Evolutionary conservation across 2,113 vertebrate genomes (phyloP).

Genomic region (Apaloderma vittatum): DNA sequence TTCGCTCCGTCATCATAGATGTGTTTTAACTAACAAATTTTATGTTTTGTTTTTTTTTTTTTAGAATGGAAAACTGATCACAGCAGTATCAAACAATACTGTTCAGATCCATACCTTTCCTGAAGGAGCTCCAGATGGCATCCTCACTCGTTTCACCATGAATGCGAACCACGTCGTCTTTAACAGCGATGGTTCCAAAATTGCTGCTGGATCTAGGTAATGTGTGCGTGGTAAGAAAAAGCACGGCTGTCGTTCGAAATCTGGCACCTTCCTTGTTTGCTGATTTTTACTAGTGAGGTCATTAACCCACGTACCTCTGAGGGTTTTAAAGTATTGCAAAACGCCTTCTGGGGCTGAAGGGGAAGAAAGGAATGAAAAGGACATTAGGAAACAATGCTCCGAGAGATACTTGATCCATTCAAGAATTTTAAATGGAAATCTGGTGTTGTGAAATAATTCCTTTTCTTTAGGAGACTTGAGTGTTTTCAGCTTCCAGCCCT

Average conservation of each 20-base stretch:
- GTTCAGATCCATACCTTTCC: slow-evolving; percentile 95
- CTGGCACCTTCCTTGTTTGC: neutral
- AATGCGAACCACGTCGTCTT: slow-evolving; percentile 92
- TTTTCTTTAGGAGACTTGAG: neutral
- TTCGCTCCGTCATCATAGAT: neutral
- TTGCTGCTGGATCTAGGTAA: slow-evolving; percentile 95
- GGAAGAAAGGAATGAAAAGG: neutral
- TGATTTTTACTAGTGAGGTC: neutral
- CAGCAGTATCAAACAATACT: slow-evolving; percentile 91
- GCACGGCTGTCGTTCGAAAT: neutral
- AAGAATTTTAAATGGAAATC: neutral
- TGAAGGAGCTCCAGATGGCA: slow-evolving; percentile 92
- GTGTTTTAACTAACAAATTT: neutral
- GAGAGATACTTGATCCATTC: neutral
- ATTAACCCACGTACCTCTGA: neutral
- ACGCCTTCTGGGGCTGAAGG: neutral
- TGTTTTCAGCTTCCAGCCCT: neutral
- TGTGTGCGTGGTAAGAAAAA: neutral
- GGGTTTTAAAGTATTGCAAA: neutral
- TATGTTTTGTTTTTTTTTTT: slow-evolving; percentile 40
- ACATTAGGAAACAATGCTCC: neutral
- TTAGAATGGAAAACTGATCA: slow-evolving; percentile 89
- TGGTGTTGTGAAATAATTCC: neutral
- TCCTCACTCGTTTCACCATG: slow-evolving; percentile 94
- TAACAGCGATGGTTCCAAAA: slow-evolving; percentile 82